Conservation (phyloP, 2,888 invertebrate species). For the Byasa hedistus region DNA sequence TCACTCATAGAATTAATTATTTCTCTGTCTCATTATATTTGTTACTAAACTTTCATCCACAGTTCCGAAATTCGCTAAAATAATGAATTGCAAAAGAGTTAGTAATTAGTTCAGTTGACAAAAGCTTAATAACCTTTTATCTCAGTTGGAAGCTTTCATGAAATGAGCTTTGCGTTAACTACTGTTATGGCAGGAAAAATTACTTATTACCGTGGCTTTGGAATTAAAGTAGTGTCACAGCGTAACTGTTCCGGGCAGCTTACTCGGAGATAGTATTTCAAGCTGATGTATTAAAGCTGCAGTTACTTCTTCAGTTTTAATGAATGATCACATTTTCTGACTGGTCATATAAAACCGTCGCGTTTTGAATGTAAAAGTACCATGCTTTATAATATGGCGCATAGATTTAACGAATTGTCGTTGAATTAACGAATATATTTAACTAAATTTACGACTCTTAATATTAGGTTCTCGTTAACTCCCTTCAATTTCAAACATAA, state of each 20-base stretch:
- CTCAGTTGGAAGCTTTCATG: constrained; percentile 39
- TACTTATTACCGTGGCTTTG: constrained; percentile 23
- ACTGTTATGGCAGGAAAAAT: constrained; percentile 31
- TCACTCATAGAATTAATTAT: constrained; percentile 15
- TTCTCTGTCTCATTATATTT: constrained; percentile 38
- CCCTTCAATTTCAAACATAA: too few relatives aligned
- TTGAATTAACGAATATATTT: too few relatives aligned
- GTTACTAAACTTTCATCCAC: constrained; percentile 41
- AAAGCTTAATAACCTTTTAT: constrained; percentile 48
- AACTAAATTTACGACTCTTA: too few relatives aligned
- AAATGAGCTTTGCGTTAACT: constrained; percentile 30
- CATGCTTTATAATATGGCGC: too few relatives aligned
- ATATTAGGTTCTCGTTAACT: too few relatives aligned
- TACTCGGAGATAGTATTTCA: constrained; percentile 9
- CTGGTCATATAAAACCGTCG: not conserved
- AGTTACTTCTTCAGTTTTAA: not conserved
- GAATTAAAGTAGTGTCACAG: constrained; percentile 24
- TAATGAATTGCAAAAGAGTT: constrained; percentile 44
- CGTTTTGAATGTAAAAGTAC: too few relatives aligned
- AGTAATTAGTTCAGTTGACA: constrained; percentile 53
- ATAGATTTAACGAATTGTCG: too few relatives aligned
- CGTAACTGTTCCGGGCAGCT: constrained; percentile 21
- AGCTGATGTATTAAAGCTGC: not conserved
- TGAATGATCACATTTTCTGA: not conserved
- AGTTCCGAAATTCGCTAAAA: constrained; percentile 40